phyloP scores from a whole-genome alignment of 2,888 invertebrate species.

The Smittia aterrima region DNA sequence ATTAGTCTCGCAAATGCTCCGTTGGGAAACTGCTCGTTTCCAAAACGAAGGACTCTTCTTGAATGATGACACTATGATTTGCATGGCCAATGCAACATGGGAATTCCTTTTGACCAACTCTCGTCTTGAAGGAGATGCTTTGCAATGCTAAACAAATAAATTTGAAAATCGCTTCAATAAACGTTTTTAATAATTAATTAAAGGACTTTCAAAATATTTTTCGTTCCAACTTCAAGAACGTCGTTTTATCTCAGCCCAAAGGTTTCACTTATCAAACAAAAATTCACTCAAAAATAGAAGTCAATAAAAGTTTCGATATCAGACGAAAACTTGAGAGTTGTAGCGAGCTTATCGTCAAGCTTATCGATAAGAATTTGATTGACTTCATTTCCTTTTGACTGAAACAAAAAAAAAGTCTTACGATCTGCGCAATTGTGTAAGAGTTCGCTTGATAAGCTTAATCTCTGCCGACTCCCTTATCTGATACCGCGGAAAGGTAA shows the following conservation, averaged over 20 bases:
- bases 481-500: too few relatives aligned
- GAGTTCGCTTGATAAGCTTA: background rate
- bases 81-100: background rate
- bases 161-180: too few relatives aligned
- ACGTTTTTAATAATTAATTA: background rate
- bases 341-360: background rate
- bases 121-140: background rate
- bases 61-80: background rate
- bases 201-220: background rate
- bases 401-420: background rate
- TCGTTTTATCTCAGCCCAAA: background rate
- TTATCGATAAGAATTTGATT: slow-evolving; percentile 7
- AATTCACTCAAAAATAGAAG: slow-evolving; percentile 1
- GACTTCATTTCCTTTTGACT: background rate
- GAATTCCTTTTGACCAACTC: background rate
- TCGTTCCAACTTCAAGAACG: background rate
- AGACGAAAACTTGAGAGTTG: background rate
- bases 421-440: background rate
- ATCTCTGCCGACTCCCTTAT: background rate
- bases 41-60: slow-evolving; percentile 18
- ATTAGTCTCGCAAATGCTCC: slow-evolving; percentile 20
- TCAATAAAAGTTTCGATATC: background rate
- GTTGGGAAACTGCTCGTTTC: slow-evolving; percentile 31
- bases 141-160: background rate
- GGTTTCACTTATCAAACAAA: background rate